Conservation (phyloP, 2,113 vertebrate genomes). For the Terrapene triunguis region DNA sequence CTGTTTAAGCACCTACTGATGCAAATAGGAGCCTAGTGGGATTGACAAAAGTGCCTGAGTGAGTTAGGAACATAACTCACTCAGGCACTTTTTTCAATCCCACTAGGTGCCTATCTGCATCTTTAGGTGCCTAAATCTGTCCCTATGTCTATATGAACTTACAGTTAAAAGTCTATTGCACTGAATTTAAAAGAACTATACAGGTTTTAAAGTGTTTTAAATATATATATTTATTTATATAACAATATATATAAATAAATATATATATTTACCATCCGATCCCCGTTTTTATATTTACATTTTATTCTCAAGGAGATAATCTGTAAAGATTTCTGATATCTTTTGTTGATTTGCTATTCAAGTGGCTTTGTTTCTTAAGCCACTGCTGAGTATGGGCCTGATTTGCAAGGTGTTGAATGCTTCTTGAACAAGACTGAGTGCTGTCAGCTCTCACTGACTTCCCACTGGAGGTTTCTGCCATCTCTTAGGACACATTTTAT, state of each 20-base stretch:
- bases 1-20: neutral
- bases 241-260: neutral
- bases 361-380: neutral
- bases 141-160: neutral
- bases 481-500: neutral
- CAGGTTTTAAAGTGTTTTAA: neutral
- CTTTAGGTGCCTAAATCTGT: neutral
- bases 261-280: neutral
- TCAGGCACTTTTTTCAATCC: neutral
- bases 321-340: neutral
- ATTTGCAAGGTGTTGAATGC: neutral
- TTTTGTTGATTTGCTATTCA: neutral
- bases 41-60: neutral
- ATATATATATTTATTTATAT: neutral
- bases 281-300: neutral
- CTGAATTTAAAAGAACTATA: neutral
- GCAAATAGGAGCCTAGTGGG: neutral
- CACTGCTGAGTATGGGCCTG: neutral
- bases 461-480: neutral
- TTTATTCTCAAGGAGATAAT: neutral
- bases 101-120: neutral
- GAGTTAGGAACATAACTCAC: neutral
- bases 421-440: neutral
- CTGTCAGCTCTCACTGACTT: neutral
- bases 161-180: neutral